These are phyloP conservation scores for Acromyrmex heyeri DNA, from an alignment of 1,140 invertebrate genomes.

Conservation along the genomic window DNA sequence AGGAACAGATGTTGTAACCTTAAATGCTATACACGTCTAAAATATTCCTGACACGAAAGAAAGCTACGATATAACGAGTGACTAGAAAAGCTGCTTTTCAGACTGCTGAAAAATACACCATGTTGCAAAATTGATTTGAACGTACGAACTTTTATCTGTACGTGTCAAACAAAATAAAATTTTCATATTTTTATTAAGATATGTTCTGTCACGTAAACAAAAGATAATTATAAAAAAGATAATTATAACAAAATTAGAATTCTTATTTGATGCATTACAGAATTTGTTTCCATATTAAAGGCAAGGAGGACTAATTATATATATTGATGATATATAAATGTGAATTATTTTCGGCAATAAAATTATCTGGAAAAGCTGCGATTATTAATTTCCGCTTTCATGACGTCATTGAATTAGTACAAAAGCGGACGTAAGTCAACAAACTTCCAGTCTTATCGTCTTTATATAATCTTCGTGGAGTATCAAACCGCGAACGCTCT, in stretches of 20 bases:
- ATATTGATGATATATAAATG: not conserved
- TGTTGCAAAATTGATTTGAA: constrained; percentile 21
- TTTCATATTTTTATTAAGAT: not conserved
- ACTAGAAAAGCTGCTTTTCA: constrained; percentile 19
- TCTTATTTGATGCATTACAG: not conserved
- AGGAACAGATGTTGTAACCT: not conserved
- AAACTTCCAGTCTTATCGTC: constrained; percentile 42
- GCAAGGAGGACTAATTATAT: not conserved
- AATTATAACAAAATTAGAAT: not conserved
- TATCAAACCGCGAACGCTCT: constrained; percentile 57
- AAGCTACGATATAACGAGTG: constrained; percentile 30
- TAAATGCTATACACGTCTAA: not conserved
- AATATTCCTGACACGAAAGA: constrained; percentile 20
- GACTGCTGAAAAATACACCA: constrained; percentile 5
- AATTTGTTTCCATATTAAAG: not conserved
- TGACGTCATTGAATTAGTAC: constrained; percentile 48
- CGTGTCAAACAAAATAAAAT: not conserved
- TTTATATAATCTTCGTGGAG: constrained; percentile 58
- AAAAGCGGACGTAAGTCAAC: constrained; percentile 51
- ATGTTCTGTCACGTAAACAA: not conserved
- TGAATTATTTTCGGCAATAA: not conserved
- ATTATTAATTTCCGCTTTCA: constrained; percentile 3
- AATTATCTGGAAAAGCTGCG: not conserved
- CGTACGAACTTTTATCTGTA: not conserved
- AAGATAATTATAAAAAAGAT: too few relatives aligned